phyloP scores from a whole-genome alignment of 2,888 invertebrate species.

The Iselma pallidipennis region DNA sequence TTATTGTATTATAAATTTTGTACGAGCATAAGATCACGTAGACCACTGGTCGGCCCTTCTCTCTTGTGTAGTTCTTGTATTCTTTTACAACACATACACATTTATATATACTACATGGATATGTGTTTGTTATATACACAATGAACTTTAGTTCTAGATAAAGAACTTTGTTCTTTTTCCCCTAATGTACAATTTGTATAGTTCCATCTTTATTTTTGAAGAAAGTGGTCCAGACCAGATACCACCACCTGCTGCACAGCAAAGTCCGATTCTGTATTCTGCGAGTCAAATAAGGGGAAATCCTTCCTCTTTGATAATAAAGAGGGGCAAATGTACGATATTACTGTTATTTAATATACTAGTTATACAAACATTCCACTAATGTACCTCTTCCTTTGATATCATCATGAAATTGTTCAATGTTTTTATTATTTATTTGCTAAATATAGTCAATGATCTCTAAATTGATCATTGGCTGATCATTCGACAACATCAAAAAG shows the following conservation, averaged over 20 bases:
- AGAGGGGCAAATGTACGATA: neutral
- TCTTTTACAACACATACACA: neutral
- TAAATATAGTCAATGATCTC: too few relatives aligned
- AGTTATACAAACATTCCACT: neutral
- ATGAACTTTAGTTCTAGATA: neutral
- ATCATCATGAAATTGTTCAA: too few relatives aligned
- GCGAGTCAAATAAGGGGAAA: neutral
- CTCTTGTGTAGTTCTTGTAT: neutral
- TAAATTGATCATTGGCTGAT: too few relatives aligned
- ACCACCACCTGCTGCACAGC: neutral
- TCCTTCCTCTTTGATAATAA: neutral
- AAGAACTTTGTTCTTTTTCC: neutral
- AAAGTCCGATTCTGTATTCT: neutral
- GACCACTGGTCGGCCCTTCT: constrained; percentile 20
- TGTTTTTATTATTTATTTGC: too few relatives aligned
- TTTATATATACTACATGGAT: neutral
- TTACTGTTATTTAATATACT: neutral
- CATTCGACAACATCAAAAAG: too few relatives aligned
- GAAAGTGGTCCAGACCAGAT: neutral
- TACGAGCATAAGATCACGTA: constrained; percentile 24
- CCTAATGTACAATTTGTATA: neutral
- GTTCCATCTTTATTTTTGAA: neutral
- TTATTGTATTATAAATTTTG: constrained; percentile 11
- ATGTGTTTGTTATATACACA: neutral
- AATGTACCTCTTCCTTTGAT: neutral